A percentile compares a stretch with the other conserved stretches of the same genome.
Conservation (phyloP, 2,888 invertebrate species). For the Apotomis capreana region DNA sequence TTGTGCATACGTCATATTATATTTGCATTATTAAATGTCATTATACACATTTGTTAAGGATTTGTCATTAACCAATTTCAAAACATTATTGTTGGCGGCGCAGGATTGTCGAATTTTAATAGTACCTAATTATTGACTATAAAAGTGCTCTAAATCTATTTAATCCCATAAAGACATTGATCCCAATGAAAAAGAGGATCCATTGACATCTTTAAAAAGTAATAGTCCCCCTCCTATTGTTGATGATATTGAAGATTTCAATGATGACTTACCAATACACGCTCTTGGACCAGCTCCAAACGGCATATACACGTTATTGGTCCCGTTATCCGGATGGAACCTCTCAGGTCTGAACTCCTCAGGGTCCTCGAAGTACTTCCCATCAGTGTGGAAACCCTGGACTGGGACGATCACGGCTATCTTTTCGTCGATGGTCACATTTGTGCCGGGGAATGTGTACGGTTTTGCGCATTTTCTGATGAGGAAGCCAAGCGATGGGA, state of each 20-base stretch:
- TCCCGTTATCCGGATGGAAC: slow-evolving; percentile 42
- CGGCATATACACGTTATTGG: slow-evolving; percentile 46
- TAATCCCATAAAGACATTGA: no score
- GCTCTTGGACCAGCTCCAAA: slow-evolving; percentile 50
- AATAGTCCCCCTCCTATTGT: no score
- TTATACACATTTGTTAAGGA: no score
- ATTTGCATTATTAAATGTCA: no score
- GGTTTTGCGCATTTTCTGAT: slow-evolving; percentile 58
- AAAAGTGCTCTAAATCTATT: no score
- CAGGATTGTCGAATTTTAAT: no score
- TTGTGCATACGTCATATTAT: no score
- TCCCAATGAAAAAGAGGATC: no score
- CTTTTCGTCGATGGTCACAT: slow-evolving; percentile 18
- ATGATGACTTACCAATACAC: slow-evolving; percentile 48
- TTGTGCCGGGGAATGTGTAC: slow-evolving; percentile 51
- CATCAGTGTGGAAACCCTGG: slow-evolving; percentile 17
- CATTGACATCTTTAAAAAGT: no score
- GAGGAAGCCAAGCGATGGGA: slow-evolving; percentile 62
- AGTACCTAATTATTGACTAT: no score
- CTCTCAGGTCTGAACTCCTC: slow-evolving; percentile 49
- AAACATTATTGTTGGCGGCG: no score
- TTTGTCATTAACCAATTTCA: no score
- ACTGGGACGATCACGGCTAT: slow-evolving; percentile 17
- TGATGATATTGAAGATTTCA: background rate
- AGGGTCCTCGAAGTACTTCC: slow-evolving; percentile 49